Conservation (phyloP, 2,113 vertebrate species). For the Caranx melampygus region DNA sequence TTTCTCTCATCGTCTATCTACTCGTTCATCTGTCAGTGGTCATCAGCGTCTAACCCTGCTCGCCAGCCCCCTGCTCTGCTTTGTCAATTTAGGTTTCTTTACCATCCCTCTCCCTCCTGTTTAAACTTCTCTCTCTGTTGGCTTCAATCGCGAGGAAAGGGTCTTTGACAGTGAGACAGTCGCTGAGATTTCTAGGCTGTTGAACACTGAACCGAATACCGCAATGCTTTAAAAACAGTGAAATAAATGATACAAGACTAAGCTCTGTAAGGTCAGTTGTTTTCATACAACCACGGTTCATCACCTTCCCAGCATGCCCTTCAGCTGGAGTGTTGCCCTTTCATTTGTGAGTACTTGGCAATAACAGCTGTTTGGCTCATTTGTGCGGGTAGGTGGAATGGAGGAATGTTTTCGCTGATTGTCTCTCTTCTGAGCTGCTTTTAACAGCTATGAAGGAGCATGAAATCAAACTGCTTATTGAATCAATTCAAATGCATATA, state of each 20-base stretch:
- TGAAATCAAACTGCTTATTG: not conserved
- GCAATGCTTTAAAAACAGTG: not conserved
- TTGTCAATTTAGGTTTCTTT: conserved; percentile 1
- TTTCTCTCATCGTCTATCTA: not conserved
- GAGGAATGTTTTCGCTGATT: conserved; percentile 14
- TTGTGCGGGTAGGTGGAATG: conserved; percentile 25
- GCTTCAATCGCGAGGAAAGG: not conserved
- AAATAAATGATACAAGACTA: conserved; percentile 10
- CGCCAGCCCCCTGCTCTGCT: not conserved
- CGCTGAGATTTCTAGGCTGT: not conserved
- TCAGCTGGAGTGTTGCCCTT: conserved; percentile 11
- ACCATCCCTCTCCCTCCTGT: not conserved
- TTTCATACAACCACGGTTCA: conserved; percentile 22
- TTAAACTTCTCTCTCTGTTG: not conserved
- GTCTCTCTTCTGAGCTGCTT: conserved; percentile 11
- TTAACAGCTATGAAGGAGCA: not conserved
- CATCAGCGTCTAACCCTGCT: not conserved
- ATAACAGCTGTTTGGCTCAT: conserved; percentile 2
- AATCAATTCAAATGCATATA: not conserved
- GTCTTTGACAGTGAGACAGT: not conserved
- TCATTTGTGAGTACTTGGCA: conserved; percentile 29
- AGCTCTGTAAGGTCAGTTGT: conserved; percentile 3
- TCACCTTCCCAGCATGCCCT: conserved; percentile 36
- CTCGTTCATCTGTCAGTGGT: not conserved
- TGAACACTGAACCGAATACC: not conserved